Evolutionary conservation across 2,888 invertebrate species (phyloP).

Genomic region (Cabera pusaria): DNA sequence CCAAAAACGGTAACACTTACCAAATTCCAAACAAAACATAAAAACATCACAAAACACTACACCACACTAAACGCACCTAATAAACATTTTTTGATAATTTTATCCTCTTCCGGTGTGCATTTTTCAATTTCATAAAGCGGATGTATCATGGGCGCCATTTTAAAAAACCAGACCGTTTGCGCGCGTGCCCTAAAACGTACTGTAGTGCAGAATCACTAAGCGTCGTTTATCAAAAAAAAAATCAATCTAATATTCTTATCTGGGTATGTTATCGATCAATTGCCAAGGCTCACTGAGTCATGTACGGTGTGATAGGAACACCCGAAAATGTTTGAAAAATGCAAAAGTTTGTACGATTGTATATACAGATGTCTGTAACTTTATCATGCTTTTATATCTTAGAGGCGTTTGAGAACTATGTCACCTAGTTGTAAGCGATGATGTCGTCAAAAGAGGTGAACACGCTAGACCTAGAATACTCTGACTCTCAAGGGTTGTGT

Average conservation of each 20-base stretch:
- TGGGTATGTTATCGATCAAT: conserved; percentile 48
- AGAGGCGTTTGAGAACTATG: too few relatives aligned
- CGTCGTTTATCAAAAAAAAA: conserved; percentile 46
- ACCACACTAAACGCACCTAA: conserved; percentile 53
- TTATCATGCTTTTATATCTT: too few relatives aligned
- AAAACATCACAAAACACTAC: conserved; percentile 14
- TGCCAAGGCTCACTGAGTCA: conserved; percentile 20
- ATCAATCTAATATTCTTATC: conserved; percentile 50
- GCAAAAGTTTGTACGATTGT: too few relatives aligned
- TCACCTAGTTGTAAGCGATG: too few relatives aligned
- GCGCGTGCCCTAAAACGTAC: conserved; percentile 29
- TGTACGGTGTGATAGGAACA: conserved; percentile 1
- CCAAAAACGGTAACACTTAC: too few relatives aligned
- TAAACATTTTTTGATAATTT: conserved; percentile 65
- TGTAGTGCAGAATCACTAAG: conserved; percentile 35
- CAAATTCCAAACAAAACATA: background rate
- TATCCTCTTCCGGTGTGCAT: conserved; percentile 64
- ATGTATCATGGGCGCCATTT: conserved; percentile 62
- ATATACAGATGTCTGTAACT: too few relatives aligned
- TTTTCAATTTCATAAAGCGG: conserved; percentile 62
- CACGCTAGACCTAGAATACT: too few relatives aligned
- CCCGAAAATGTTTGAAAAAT: too few relatives aligned
- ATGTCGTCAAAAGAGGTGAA: too few relatives aligned
- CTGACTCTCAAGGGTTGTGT: too few relatives aligned
- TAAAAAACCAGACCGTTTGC: conserved; percentile 15